Conservation (phyloP, 1,140 invertebrate genomes). For the Drosophila tristis region DNA sequence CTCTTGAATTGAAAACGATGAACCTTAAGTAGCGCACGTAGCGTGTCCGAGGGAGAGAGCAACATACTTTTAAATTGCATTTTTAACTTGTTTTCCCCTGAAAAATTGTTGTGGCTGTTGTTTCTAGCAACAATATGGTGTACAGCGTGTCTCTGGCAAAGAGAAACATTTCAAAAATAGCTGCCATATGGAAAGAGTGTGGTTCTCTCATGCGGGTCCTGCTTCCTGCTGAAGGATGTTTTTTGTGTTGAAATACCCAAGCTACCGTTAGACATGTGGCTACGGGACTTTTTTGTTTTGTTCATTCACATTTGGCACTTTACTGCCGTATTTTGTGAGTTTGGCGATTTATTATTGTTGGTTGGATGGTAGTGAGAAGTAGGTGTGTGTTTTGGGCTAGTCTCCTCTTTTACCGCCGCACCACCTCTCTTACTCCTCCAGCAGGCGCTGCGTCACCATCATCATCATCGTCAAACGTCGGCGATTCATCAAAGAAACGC, state of each 20-base stretch:
- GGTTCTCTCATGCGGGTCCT: constrained; percentile 24
- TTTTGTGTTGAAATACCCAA: constrained; percentile 25
- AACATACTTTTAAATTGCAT: constrained; percentile 66
- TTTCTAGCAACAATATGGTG: constrained; percentile 40
- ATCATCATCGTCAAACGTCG: constrained; percentile 30
- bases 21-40: constrained; percentile 78
- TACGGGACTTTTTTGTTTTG: constrained; percentile 1
- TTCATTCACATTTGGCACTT: constrained; percentile 8
- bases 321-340: constrained; percentile 21
- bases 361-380: neutral
- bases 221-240: constrained; percentile 8
- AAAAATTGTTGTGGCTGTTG: constrained; percentile 38
- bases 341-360: constrained; percentile 28
- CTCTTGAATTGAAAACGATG: constrained; percentile 78
- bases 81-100: constrained; percentile 63
- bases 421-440: constrained; percentile 2
- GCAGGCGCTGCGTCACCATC: constrained; percentile 38
- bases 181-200: constrained; percentile 29
- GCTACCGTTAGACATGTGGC: neutral
- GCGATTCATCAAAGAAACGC: constrained; percentile 51
- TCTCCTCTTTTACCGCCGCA: neutral
- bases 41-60: constrained; percentile 17
- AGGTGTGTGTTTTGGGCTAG: neutral
- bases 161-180: neutral
- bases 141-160: constrained; percentile 13